phyloP scores from a whole-genome alignment of 2,113 vertebrate genomes.

The Gymnogyps californianus region DNA sequence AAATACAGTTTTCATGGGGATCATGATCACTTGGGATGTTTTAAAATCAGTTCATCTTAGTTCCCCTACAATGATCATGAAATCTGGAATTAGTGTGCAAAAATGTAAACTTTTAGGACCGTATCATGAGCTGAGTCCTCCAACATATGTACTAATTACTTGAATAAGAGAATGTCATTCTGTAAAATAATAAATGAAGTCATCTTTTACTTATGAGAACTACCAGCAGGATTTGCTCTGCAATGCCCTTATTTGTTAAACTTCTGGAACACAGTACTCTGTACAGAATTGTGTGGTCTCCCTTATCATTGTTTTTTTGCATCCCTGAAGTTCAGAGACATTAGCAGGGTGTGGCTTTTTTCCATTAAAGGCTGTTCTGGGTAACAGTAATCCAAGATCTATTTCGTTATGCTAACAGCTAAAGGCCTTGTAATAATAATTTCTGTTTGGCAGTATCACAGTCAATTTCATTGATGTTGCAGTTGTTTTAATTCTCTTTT shows the following conservation, averaged over 20 bases:
- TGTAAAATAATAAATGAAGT: conserved; percentile 60
- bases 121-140: background rate
- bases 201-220: conserved; percentile 45
- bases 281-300: conserved; percentile 42
- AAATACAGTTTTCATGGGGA: background rate
- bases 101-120: background rate
- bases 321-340: conserved; percentile 50
- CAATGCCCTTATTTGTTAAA: conserved; percentile 32
- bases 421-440: conserved; percentile 53
- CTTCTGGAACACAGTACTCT: background rate
- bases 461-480: conserved; percentile 43
- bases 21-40: background rate
- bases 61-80: background rate
- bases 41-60: background rate
- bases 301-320: conserved; percentile 46
- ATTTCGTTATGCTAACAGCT: conserved; percentile 43
- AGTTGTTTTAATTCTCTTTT: conserved; percentile 44
- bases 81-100: background rate
- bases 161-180: conserved; percentile 22
- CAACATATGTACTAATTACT: conserved; percentile 13
- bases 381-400: conserved; percentile 25
- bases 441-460: conserved; percentile 57
- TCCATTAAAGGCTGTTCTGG: conserved; percentile 50
- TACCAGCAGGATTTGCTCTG: conserved; percentile 10
- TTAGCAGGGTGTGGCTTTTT: conserved; percentile 50